Evolutionary conservation across 2,797 vertebrate genomes (phyloP), one percentile per base, ranked within the genome.

Genomic region (Sebastes diaconus): DNA sequence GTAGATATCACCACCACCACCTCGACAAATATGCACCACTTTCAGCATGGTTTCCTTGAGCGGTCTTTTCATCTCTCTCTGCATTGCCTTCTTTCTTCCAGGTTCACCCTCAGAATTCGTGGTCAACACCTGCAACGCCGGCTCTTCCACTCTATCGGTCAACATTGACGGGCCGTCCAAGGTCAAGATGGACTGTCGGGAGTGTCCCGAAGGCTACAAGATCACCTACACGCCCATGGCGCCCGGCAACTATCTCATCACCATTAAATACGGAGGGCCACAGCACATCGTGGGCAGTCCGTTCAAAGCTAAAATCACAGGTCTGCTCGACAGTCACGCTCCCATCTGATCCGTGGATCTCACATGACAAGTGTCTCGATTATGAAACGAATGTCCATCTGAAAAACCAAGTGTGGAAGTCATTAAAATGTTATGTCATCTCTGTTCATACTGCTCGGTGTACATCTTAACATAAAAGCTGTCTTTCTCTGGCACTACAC

Each of bases 221-320:
- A 95, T 99, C 93, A 97, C 93, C 68, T 99, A 99, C 84, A 98
- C 97, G 8, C 98, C 98, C 11, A 99, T 99, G 98, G 98, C 98
- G 1, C 98, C 98, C 1, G 98, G 98, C 63, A 99, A 96, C 96
- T 99, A 99, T 96, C 97, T 99, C 90, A 98, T 99, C 90, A 96
- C 97, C 92, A 98, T 99, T 91, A 99, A 98, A 93, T 99, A 98
- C 0, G 97, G 98, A 1, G 98, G 98, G 1, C 98, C 97, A 3
- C 97, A 98, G 90, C 98, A 99, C 94, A 98, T 99, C 0, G 98
- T 99, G 36, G 98, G 98, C 81, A 99, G 98, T 90, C 98, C 98
- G 8, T 99, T 99, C 95, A 99, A 99, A 94, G 98, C 97, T 83
- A 99, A 97, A 92, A 96, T 99, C 93, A 98, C 98, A 94, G 98